Conservation (phyloP, 2,797 vertebrate species). For the Alexandromys oeconomus region DNA sequence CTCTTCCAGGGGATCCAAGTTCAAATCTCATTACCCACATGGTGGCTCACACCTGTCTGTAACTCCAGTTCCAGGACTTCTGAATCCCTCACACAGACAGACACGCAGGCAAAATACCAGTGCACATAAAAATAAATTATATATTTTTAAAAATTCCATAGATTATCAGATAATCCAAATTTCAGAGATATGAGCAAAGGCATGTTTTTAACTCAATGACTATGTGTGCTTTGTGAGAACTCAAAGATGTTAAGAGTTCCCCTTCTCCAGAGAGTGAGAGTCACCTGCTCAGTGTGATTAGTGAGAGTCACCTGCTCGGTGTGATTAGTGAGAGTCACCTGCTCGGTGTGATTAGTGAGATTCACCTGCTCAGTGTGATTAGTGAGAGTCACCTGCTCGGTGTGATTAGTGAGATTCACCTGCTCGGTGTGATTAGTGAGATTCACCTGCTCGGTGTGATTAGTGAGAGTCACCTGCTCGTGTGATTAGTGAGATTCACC, state of each 20-base stretch:
- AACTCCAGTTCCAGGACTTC: background rate
- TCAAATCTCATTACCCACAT: background rate
- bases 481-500: too few species aligned
- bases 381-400: background rate
- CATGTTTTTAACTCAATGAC: background rate
- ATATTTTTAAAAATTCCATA: background rate
- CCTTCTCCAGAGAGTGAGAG: background rate
- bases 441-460: background rate
- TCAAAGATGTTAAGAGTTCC: background rate
- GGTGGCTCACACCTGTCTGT: background rate
- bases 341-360: background rate
- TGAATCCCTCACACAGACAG: background rate
- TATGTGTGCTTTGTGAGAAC: background rate
- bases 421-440: background rate
- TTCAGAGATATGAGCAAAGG: constrained; percentile 29
- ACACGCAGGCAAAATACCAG: background rate
- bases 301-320: background rate
- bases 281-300: too few species aligned
- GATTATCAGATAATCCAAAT: background rate
- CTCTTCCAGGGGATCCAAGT: background rate
- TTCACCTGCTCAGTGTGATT: background rate
- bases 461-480: background rate
- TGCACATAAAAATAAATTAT: background rate
- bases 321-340: too few species aligned
- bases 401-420: background rate